Conservation (phyloP, 2,113 vertebrate genomes). For the Callopanchax toddi region DNA sequence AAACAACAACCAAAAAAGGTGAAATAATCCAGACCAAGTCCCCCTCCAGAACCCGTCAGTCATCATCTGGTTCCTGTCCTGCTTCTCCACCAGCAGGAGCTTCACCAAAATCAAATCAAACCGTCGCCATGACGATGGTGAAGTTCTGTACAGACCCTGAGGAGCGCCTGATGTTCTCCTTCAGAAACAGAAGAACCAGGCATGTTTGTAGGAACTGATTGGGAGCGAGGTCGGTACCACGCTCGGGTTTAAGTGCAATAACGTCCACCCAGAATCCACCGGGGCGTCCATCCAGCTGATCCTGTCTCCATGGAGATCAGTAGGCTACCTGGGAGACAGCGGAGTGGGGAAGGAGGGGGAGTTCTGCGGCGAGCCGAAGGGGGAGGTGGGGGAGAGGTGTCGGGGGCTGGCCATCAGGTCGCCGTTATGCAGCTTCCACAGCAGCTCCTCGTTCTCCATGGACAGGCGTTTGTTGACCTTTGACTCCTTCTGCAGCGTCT, state of each 20-base stretch:
- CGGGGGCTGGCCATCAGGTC: conserved; percentile 90
- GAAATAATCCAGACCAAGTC: conserved; percentile 13
- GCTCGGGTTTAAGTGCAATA: conserved; percentile 40
- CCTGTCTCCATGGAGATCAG: background rate
- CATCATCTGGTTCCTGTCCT: background rate
- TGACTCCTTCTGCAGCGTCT: conserved; percentile 94
- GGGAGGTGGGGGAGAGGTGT: conserved; percentile 86
- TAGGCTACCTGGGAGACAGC: conserved; percentile 86
- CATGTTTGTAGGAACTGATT: background rate
- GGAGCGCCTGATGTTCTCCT: conserved; percentile 75
- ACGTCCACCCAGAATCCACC: background rate
- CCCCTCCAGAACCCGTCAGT: conserved; percentile 9
- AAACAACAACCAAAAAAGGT: conserved; percentile 11
- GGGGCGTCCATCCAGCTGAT: background rate
- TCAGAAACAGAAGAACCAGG: conserved; percentile 72
- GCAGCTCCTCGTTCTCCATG: conserved; percentile 97
- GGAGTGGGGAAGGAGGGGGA: conserved; percentile 85
- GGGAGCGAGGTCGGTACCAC: conserved; percentile 30
- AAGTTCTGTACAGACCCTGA: conserved; percentile 89
- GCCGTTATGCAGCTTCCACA: conserved; percentile 96
- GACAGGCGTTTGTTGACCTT: conserved; percentile 97
- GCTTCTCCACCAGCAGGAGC: conserved; percentile 2
- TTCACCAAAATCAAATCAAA: conserved; percentile 7
- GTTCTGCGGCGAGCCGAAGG: conserved; percentile 84
- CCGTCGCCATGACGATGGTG: conserved; percentile 31